phyloP scores from a whole-genome alignment of 2,113 vertebrate species.

The Hystrix brachyura region DNA sequence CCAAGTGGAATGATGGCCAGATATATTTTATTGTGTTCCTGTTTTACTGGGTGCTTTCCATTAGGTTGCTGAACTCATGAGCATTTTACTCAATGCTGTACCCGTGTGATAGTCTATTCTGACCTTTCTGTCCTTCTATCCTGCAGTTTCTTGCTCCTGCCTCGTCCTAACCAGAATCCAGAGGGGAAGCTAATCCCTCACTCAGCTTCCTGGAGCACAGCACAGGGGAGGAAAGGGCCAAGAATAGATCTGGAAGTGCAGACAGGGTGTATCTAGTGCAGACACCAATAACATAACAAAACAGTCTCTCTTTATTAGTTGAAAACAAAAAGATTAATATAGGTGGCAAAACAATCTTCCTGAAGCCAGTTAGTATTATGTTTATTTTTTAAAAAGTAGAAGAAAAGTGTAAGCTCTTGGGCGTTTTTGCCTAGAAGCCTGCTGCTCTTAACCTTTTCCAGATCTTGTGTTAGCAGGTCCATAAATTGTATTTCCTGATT shows the following conservation, averaged over 20 bases:
- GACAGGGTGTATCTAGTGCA: neutral
- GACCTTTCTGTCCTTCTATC: neutral
- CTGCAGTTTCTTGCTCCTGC: neutral
- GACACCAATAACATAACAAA: neutral
- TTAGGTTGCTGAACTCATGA: neutral
- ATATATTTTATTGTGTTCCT: neutral
- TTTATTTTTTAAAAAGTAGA: slow-evolving; percentile 3
- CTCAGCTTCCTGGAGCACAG: neutral
- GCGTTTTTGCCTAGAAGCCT: neutral
- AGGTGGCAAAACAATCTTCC: neutral
- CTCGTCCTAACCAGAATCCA: slow-evolving; percentile 2
- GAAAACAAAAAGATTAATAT: slow-evolving; percentile 18
- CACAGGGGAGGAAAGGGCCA: neutral
- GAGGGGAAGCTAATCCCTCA: neutral
- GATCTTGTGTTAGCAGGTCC: neutral
- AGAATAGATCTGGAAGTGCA: neutral
- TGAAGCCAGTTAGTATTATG: neutral
- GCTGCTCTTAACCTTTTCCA: neutral
- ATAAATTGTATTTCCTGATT: neutral
- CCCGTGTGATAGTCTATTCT: neutral
- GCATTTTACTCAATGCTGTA: neutral
- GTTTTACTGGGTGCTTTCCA: slow-evolving; percentile 16
- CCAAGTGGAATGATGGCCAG: neutral
- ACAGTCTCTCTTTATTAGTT: neutral
- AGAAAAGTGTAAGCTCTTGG: neutral